phyloP scores from a whole-genome alignment of 92 coral and sea anemone genomes.

The Parazoanthus atlanticus region DNA sequence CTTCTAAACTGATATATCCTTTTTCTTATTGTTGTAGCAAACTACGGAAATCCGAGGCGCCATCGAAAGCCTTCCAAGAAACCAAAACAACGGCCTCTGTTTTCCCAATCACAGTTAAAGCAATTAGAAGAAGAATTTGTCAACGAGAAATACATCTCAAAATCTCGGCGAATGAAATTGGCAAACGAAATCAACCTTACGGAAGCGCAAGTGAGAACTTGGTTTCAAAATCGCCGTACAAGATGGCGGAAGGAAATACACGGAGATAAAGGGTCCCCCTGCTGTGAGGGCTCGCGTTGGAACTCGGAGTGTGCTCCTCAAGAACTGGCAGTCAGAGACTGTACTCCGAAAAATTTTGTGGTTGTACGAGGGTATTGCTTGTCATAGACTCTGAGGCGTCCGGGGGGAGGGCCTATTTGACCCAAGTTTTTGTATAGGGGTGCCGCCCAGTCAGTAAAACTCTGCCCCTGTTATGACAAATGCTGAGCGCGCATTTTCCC shows the following conservation, averaged over 20 bases:
- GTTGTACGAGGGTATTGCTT: conserved; percentile 79
- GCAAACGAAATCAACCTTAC: conserved; percentile 80
- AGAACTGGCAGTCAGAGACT: conserved; percentile 4
- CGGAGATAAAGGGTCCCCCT: conserved; percentile 59
- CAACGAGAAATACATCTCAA: conserved; percentile 87
- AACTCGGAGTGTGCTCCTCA: conserved; percentile 30
- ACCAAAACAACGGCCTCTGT: conserved; percentile 88
- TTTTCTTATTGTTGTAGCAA: conserved; percentile 53
- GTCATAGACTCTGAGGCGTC: conserved; percentile 5
- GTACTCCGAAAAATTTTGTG: conserved; percentile 51
- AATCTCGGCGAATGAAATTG: conserved; percentile 79
- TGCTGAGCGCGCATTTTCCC: too few relatives aligned
- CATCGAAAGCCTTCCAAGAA: conserved; percentile 79
- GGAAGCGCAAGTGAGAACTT: conserved; percentile 89
- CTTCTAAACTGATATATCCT: not conserved
- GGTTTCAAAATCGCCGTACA: conserved; percentile 92
- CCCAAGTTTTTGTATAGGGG: not conserved
- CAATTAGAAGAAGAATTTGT: conserved; percentile 83
- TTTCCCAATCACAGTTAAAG: conserved; percentile 82
- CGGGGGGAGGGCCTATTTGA: too few relatives aligned
- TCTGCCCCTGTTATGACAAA: too few relatives aligned
- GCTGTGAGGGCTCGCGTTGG: conserved; percentile 47
- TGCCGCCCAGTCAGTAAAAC: too few relatives aligned
- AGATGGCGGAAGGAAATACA: conserved; percentile 91
- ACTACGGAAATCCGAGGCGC: conserved; percentile 72